phyloP scores from a whole-genome alignment of 2,888 invertebrate genomes.

The Metacarcinus magister region DNA sequence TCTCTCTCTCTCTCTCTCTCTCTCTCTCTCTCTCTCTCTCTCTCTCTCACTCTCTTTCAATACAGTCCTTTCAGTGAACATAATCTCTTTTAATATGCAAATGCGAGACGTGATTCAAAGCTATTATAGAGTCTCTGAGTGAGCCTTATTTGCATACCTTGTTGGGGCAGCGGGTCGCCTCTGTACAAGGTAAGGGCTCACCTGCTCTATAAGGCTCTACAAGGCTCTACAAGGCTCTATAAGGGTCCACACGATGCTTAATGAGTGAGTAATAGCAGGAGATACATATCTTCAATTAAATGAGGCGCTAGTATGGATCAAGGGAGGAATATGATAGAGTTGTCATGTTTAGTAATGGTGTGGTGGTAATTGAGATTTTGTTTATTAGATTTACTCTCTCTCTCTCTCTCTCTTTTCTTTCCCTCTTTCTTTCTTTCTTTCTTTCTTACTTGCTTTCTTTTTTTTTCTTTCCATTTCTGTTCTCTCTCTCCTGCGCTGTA shows the following conservation, averaged over 20 bases:
- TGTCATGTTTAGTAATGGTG: background rate
- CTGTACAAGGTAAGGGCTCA: background rate
- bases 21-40: slow-evolving; percentile 26
- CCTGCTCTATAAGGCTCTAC: background rate
- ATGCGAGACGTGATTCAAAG: background rate
- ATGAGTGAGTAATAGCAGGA: background rate
- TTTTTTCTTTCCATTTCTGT: no score
- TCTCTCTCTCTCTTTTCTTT: background rate
- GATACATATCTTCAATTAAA: background rate
- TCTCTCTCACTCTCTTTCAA: background rate
- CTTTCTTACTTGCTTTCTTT: no score
- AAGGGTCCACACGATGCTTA: no score
- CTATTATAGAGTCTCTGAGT: background rate
- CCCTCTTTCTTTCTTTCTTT: no score
- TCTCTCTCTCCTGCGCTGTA: no score
- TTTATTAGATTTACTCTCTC: background rate
- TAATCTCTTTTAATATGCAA: background rate
- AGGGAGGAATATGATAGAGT: background rate
- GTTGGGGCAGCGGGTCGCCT: background rate
- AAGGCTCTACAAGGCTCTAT: background rate
- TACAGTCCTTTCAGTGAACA: background rate
- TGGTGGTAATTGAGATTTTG: background rate
- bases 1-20: background rate
- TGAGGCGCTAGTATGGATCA: background rate
- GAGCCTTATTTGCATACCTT: background rate